A percentile compares a stretch with the other conserved stretches of the same genome.
Evolutionary conservation across 2,888 invertebrate genomes (phyloP).

Genomic region (Bellardia pandia): DNA sequence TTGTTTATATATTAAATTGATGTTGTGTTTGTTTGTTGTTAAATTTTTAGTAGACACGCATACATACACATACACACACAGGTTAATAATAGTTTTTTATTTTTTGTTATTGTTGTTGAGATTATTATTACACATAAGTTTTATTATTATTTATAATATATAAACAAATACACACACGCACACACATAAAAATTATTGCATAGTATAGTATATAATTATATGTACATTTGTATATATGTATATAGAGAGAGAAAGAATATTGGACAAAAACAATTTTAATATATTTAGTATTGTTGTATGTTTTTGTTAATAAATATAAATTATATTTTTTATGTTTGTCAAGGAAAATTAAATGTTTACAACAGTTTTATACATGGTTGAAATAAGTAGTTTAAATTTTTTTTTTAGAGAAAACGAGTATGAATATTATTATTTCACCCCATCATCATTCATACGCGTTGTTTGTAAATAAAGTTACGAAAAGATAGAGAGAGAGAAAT

Average conservation of each 20-base stretch:
- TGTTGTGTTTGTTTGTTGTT: conserved; percentile 48
- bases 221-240: neutral
- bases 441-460: conserved; percentile 47
- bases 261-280: conserved; percentile 29
- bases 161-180: conserved; percentile 49
- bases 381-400: neutral
- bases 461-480: conserved; percentile 42
- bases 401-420: conserved; percentile 35
- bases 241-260: conserved; percentile 28
- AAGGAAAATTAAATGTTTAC: conserved; percentile 30
- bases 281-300: conserved; percentile 9
- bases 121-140: conserved; percentile 12
- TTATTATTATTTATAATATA: conserved; percentile 26
- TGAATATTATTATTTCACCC: conserved; percentile 49
- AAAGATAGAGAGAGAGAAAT: conserved; percentile 36
- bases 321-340: conserved; percentile 20
- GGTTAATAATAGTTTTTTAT: conserved; percentile 16
- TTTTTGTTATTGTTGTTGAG: conserved; percentile 62
- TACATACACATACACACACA: conserved; percentile 63
- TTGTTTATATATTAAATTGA: conserved; percentile 34
- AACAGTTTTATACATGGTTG: conserved; percentile 31
- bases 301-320: conserved; percentile 20
- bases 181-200: neutral
- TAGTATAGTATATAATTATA: neutral
- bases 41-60: conserved; percentile 58